Base-by-base conservation (phyloP, 2,888 invertebrate species). In the Athripsodes cinereus region DNA sequence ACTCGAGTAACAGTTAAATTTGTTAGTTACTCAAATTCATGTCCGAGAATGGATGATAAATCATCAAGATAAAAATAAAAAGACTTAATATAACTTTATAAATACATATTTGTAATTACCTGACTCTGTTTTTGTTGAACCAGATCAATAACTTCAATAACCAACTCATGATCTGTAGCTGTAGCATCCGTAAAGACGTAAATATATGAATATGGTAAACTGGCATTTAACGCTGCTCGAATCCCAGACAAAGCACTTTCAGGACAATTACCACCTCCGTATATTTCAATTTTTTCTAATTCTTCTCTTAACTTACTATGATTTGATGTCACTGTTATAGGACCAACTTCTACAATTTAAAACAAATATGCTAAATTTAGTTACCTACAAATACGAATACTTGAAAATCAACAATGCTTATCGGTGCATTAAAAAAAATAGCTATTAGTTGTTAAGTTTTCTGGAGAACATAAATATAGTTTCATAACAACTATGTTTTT, bases 111-210 rank as follows among this genome's bases (percentile, higher is more conserved):
- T 26, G 10, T 40, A 13, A 8, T 40, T 63, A 87, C 88, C 79
- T 87, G 86, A 64, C 83, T 84, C 68, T 87, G 85, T 67, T 86
- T 88, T 67, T 83, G 80, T 68, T 88, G 88, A 52, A 89, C 81
- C n/a, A 82, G 69, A 59, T 83, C 80, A 10, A 88, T 70, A 0
- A 88, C 86, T 53, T 80, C 76, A 11, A 80, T 78, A 0, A 85
- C 81, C 5, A 83, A 72, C 54, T 76, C 70, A 65, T 82, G 83
- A 68, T 90, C 90, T 55, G 82, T 83, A 0, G 88, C 82, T 1
- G 85, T 78, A 1, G 88, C 88, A 67, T 90, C 89, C 1, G 89
- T 88, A 70, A 90, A 88, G 22, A 89, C 87, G 66, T 88, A 90
- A 40, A 89, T 75, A 68, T 82, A 86, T 0, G 88, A 88, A 57